Evolutionary conservation across 2,113 vertebrate genomes (phyloP), one percentile per base, ranked within the genome.

Genomic region (Bujurquina vittata): DNA sequence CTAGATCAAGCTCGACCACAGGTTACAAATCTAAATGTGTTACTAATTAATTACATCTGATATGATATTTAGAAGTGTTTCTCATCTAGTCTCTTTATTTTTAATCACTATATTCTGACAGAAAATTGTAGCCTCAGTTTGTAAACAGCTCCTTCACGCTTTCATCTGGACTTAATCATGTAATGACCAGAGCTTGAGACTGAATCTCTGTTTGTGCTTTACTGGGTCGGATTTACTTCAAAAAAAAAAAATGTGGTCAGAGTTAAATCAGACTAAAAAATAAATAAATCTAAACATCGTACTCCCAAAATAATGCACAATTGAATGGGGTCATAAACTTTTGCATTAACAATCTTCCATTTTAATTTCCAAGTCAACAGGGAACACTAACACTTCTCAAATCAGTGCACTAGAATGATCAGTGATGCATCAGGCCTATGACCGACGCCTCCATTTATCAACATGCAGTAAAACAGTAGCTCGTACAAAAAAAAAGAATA

Each of bases 381-480:
- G 88, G 89, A 94, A 92, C 93, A 91, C 91, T 84, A 94, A 94
- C 67, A 89, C 72, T 84, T 86, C 74, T 87, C 73, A 91, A 89
- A 91, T 90, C 87, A 92, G 90, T 87, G 79, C 86, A 90, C 82
- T 87, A 87, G 77, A 79, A 79, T 67, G 89, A 86, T 89, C 92
- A 58, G 87, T 14, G 43, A 75, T 11, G 73, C 81, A 65, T 55
- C 84, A 26, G 82, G 69, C 72, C 78, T 77, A 80, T 12, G 20
- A 35, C 74, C 8, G 85, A 91, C 10, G 46, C 88, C 87, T 90
- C 79, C 7, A 57, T 84, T 90, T 86, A 86, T 87, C 84, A 65
- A 94, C 94, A 95, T 96, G 95, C 95, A 94, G 86, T 91, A 83
- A 90, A 87, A 93, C 92, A 91, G 90, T 91, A 92, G 93, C 89